Evolutionary conservation across 2,797 vertebrate species (phyloP).

Genomic region (Meriones psammophilus): DNA sequence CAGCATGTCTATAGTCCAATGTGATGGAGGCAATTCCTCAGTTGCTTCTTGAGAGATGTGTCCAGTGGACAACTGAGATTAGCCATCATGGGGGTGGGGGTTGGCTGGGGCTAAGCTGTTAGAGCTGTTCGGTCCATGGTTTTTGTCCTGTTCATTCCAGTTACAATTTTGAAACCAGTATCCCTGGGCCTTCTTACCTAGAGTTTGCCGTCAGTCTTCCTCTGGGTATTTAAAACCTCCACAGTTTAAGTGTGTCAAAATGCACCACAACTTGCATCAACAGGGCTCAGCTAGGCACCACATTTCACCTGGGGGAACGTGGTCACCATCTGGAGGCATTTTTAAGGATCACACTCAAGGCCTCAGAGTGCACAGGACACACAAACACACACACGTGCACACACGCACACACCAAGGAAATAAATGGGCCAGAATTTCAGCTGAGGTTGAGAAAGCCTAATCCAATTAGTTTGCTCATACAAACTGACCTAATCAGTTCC

Average conservation of each 20-base stretch:
- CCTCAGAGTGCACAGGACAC: background rate
- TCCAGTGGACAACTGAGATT: background rate
- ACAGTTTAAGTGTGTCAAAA: background rate
- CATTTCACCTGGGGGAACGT: background rate
- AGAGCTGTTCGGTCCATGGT: background rate
- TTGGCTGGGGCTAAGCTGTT: background rate
- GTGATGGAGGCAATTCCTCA: background rate
- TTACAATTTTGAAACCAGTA: background rate
- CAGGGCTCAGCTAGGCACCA: background rate
- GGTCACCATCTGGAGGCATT: background rate
- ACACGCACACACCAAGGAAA: background rate
- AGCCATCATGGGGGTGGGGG: background rate
- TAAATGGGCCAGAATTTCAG: background rate
- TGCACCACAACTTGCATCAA: background rate
- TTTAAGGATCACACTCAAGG: background rate
- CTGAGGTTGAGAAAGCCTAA: background rate
- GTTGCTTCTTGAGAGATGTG: background rate
- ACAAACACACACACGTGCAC: background rate
- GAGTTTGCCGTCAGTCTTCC: background rate
- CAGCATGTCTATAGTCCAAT: background rate
- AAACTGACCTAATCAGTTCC: background rate
- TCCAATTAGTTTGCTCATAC: background rate
- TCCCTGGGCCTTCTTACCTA: background rate
- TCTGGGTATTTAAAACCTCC: background rate
- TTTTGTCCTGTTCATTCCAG: background rate